Evolutionary conservation across 1,140 invertebrate genomes (phyloP).

Genomic region (Tetramorium alpestre): DNA sequence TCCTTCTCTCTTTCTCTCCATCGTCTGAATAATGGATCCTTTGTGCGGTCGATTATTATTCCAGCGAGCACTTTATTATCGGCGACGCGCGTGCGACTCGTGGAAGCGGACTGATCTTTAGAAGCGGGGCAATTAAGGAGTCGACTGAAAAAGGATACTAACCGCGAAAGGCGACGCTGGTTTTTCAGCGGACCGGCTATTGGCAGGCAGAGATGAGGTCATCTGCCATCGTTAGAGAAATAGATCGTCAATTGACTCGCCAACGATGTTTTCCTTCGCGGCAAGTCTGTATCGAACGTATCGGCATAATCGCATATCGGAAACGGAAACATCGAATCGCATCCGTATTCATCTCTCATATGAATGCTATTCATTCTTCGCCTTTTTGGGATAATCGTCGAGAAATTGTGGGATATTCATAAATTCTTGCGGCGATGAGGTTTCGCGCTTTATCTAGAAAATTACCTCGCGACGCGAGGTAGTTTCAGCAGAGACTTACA

Average conservation of each 20-base stretch:
- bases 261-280: background rate
- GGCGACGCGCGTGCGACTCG: slow-evolving; percentile 27
- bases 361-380: background rate
- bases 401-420: background rate
- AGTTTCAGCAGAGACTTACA: slow-evolving; percentile 28
- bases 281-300: background rate
- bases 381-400: background rate
- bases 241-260: slow-evolving; percentile 34
- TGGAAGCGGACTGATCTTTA: slow-evolving; percentile 56
- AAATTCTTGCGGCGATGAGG: background rate
- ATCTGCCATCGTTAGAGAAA: slow-evolving; percentile 54
- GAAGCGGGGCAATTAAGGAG: slow-evolving; percentile 62
- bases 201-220: slow-evolving; percentile 47
- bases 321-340: background rate
- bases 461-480: background rate
- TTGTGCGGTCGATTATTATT: slow-evolving; percentile 58
- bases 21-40: slow-evolving; percentile 57
- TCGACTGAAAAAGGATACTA: slow-evolving; percentile 54
- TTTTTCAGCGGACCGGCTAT: slow-evolving; percentile 48
- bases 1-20: background rate
- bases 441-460: slow-evolving; percentile 23
- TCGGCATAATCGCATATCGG: background rate
- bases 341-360: background rate
- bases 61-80: slow-evolving; percentile 55
- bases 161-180: slow-evolving; percentile 50